phyloP scores from a whole-genome alignment of 30 jellyfish, hydroid and myxozoan genomes.

The Aurelia sp. region DNA sequence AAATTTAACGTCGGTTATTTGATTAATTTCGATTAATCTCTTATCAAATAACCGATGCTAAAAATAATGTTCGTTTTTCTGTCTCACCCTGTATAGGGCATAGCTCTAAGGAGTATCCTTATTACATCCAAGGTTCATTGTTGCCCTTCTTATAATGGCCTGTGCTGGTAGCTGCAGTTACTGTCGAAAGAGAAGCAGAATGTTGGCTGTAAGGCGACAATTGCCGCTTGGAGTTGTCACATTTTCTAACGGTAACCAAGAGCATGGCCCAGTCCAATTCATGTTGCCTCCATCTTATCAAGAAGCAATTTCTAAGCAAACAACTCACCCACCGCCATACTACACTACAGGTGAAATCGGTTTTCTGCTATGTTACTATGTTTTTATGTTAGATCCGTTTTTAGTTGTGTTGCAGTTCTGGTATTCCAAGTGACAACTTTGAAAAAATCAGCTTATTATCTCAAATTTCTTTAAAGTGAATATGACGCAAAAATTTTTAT shows the following conservation, averaged over 20 bases:
- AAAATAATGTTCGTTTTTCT: too few species aligned
- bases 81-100: background rate
- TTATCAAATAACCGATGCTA: too few species aligned
- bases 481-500: too few species aligned
- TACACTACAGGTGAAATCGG: constrained; percentile 41
- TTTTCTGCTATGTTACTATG: too few species aligned
- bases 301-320: constrained; percentile 50
- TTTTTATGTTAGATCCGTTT: too few species aligned
- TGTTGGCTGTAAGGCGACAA: constrained; percentile 45
- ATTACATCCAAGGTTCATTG: constrained; percentile 31
- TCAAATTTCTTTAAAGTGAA: too few species aligned
- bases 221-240: constrained; percentile 49
- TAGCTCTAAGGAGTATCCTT: background rate
- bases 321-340: constrained; percentile 48
- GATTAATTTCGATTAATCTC: too few species aligned
- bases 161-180: constrained; percentile 73
- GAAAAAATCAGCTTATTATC: too few species aligned
- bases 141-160: constrained; percentile 58
- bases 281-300: constrained; percentile 64
- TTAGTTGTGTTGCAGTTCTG: too few species aligned
- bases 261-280: constrained; percentile 35
- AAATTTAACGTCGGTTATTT: too few species aligned
- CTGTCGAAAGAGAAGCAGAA: constrained; percentile 45
- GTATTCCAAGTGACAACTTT: too few species aligned
- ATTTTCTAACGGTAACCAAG: constrained; percentile 46